phyloP scores from a whole-genome alignment of 1,140 invertebrate genomes.

The Leptinotarsa undecemlineata region DNA sequence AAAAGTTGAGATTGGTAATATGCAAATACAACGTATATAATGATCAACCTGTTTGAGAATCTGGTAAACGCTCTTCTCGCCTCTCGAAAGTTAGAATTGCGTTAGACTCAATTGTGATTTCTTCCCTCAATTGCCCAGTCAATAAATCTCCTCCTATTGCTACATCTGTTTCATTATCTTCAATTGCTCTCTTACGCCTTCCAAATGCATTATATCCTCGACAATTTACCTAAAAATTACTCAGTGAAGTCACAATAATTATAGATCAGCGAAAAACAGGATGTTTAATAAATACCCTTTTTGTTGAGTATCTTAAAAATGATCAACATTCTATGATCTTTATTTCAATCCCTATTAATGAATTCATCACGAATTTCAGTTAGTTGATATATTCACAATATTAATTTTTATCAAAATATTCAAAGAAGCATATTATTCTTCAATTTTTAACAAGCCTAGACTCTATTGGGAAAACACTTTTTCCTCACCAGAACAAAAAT shows the following conservation, averaged over 20 bases:
- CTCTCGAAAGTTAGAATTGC: constrained; percentile 87
- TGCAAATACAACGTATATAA: not conserved
- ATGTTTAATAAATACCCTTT: too few species aligned
- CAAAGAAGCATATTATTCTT: too few species aligned
- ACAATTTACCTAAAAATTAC: constrained; percentile 76
- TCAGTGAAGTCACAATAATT: constrained; percentile 25
- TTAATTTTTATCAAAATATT: too few species aligned
- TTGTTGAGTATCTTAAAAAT: too few species aligned
- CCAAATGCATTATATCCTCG: constrained; percentile 88
- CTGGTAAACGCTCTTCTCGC: constrained; percentile 70
- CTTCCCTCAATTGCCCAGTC: constrained; percentile 85
- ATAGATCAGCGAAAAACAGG: too few species aligned
- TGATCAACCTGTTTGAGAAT: constrained; percentile 71
- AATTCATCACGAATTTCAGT: too few species aligned
- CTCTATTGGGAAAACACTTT: too few species aligned
- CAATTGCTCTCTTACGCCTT: constrained; percentile 71
- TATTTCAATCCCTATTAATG: too few species aligned
- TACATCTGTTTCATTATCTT: constrained; percentile 64
- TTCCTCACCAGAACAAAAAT: too few species aligned
- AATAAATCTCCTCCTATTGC: constrained; percentile 63
- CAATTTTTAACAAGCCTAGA: too few species aligned
- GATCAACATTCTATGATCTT: too few species aligned
- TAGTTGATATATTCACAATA: too few species aligned
- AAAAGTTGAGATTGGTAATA: constrained; percentile 41
- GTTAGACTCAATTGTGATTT: constrained; percentile 91